Evolutionary conservation across 2,113 vertebrate genomes (phyloP).

Genomic region (Noctilio leporinus): DNA sequence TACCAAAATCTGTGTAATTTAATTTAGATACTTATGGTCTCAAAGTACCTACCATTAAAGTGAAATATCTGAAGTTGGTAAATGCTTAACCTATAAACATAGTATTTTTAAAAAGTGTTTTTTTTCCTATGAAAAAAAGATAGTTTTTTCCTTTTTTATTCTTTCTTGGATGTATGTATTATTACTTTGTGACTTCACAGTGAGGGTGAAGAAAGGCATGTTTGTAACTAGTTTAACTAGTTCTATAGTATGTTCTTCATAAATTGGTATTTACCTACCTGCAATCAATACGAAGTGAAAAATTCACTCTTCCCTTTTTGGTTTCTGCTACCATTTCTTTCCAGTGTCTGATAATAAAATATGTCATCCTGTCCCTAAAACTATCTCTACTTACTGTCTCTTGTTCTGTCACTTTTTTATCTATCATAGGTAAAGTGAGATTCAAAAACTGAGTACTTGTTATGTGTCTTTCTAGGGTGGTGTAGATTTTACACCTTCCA

Average conservation of each 20-base stretch:
- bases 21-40: slow-evolving; percentile 41
- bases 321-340: neutral
- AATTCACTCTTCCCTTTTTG: neutral
- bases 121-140: neutral
- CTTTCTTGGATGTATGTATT: neutral
- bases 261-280: neutral
- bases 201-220: neutral
- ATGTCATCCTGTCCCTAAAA: neutral
- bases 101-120: neutral
- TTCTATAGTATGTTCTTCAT: neutral
- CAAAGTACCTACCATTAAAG: neutral
- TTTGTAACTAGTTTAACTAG: neutral
- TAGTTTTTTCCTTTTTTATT: neutral
- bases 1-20: neutral
- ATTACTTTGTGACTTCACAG: neutral
- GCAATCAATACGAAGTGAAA: neutral
- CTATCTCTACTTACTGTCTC: neutral
- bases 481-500: neutral
- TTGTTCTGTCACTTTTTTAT: neutral
- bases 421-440: neutral
- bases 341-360: neutral
- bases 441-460: neutral
- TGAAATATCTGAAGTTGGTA: slow-evolving; percentile 8
- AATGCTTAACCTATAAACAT: neutral
- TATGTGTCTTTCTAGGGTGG: neutral